Evolutionary conservation across 2,888 invertebrate genomes (phyloP).

Genomic region (Mongoloraphidia duomilia): DNA sequence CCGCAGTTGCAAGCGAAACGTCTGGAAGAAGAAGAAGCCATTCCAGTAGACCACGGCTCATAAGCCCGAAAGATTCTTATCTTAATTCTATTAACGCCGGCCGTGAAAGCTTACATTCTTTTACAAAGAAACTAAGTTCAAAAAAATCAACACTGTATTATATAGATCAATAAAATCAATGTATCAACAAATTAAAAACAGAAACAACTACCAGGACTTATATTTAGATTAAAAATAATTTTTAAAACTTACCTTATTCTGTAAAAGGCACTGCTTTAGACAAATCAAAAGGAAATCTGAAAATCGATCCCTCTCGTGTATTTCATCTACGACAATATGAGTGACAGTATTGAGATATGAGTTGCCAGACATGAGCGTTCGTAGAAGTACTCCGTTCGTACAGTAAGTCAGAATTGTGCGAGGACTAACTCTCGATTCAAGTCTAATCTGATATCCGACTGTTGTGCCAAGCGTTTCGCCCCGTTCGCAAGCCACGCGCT

Average conservation of each 20-base stretch:
- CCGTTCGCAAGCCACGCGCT: constrained; percentile 60
- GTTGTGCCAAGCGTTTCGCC: constrained; percentile 34
- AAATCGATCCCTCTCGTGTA: constrained; percentile 87
- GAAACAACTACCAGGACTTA: no score
- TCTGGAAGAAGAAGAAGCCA: no score
- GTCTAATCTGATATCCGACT: constrained; percentile 56
- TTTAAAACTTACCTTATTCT: constrained; percentile 33
- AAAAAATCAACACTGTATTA: no score
- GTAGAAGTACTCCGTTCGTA: constrained; percentile 78
- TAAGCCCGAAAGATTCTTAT: no score
- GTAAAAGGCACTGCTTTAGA: constrained; percentile 56
- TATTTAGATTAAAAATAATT: no score
- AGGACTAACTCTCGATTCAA: constrained; percentile 72
- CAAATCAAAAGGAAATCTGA: constrained; percentile 86
- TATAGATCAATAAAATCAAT: no score
- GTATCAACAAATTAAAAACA: no score
- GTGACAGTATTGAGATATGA: constrained; percentile 53
- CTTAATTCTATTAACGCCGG: no score
- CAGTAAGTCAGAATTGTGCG: constrained; percentile 77
- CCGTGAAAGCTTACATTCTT: no score
- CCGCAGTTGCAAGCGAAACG: no score
- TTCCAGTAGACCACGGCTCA: no score
- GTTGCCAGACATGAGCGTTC: constrained; percentile 75
- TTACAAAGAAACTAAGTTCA: no score
- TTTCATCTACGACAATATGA: constrained; percentile 85